These are phyloP conservation scores for Zaprionus gabonicus DNA, from an alignment of 1,140 invertebrate species.

Conservation along the genomic window DNA sequence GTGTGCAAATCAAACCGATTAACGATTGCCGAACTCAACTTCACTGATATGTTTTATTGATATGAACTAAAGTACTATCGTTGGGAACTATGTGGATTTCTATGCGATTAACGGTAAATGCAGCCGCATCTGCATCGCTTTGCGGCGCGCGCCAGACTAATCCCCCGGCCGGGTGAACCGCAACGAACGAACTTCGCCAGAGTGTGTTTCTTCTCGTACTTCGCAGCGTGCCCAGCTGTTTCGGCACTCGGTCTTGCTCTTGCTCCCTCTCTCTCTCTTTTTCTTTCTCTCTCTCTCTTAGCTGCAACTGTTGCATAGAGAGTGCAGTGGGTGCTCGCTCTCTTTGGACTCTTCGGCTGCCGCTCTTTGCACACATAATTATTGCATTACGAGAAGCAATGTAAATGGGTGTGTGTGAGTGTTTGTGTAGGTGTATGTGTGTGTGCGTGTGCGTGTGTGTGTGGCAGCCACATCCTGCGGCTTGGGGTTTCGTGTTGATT, in stretches of 20 bases:
- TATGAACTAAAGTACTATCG: background rate
- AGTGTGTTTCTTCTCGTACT: constrained; percentile 44
- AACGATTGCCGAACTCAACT: background rate
- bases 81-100: background rate
- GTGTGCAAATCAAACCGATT: background rate
- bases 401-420: background rate
- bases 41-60: constrained; percentile 1
- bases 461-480: constrained; percentile 3
- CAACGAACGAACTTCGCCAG: constrained; percentile 51
- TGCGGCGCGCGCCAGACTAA: constrained; percentile 76
- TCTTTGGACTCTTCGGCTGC: background rate
- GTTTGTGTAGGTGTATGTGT: background rate
- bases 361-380: constrained; percentile 52
- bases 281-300: constrained; percentile 33
- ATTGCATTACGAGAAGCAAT: constrained; percentile 60
- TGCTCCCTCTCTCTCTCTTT: constrained; percentile 14
- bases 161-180: constrained; percentile 56
- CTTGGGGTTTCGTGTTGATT: constrained; percentile 41
- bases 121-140: constrained; percentile 50
- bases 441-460: background rate
- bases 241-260: constrained; percentile 2
- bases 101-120: constrained; percentile 27
- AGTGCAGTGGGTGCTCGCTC: constrained; percentile 28
- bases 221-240: constrained; percentile 31
- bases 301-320: constrained; percentile 55